Base-by-base conservation (phyloP, 2,888 invertebrate species). In the Serripes groenlandicus region DNA sequence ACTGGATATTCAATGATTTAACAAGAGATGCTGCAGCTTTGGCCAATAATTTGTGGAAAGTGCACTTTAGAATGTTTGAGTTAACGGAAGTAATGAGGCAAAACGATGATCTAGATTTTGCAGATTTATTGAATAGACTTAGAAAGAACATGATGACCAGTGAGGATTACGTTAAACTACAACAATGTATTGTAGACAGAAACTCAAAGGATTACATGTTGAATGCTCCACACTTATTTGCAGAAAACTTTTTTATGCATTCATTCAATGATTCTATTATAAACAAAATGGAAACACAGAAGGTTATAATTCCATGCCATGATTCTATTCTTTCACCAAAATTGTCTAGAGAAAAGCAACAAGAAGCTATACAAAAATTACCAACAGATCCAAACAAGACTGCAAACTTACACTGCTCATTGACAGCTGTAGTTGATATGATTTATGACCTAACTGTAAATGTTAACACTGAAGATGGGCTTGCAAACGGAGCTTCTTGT, bases 41-140 rank as follows among this genome's bases (percentile, higher is more conserved):
- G 32, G 73, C 81, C 30, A 52, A 52, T 56, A 86, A 83, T 64
- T 69, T 81, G 9, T 86, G 86, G 86, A 66, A 81, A 62, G 69
- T 79, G 35, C 66, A 83, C 30, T 86, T 86, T 66, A 28, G 37
- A 26, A 74, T 83, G 78, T 78, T 73, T 78, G 81, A 86, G 28
- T 52, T 86, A 15, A 79, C 79, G 37, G 74, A 83, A 70, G 79
- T 83, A 37, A 81, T 86, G 86, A 69, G 83, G 7, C 86, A 86
- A 60, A 86, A 82, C 70, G 85, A 83, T 78, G 83, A 81, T 52
- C 37, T 60, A 18, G 60, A 81, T 30, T 86, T 86, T 78, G 73
- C 86, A 30, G 66, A 77, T n/a, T 66, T 86, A 23, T 58, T 83
- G 23, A 86, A 86, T 49, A 70, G 86, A 71, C 75, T 86, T 23